Evolutionary conservation across 2,113 vertebrate genomes (phyloP).

Genomic region (Hippocampus abdominalis): DNA sequence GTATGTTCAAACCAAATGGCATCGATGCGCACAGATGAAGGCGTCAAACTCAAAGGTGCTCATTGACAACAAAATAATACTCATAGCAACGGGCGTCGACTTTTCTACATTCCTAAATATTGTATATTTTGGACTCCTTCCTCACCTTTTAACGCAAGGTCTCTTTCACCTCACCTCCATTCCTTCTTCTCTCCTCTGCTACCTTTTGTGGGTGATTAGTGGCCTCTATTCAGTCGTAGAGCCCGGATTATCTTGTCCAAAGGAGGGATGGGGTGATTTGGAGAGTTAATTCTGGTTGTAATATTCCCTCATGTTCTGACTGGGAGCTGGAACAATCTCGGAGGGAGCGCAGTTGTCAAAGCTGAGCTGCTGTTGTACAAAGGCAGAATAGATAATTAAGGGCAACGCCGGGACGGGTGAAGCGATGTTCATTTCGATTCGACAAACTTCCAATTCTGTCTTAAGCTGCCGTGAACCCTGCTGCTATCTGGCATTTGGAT

Average conservation of each 20-base stretch:
- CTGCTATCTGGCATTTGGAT: constrained; percentile 43
- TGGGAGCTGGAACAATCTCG: constrained; percentile 58
- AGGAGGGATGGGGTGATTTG: constrained; percentile 70
- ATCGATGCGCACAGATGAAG: neutral
- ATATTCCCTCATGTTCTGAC: constrained; percentile 73
- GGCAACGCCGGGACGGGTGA: constrained; percentile 47
- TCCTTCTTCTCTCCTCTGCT: constrained; percentile 7
- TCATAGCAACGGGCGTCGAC: neutral
- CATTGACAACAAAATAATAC: neutral
- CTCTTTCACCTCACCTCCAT: constrained; percentile 21
- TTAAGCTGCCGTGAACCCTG: constrained; percentile 24
- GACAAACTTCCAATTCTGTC: constrained; percentile 57
- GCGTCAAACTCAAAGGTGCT: neutral
- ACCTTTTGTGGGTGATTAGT: constrained; percentile 72
- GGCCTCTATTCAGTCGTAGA: constrained; percentile 67
- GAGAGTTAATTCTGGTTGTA: constrained; percentile 75
- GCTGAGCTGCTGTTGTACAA: constrained; percentile 64
- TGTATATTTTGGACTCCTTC: neutral
- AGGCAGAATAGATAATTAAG: constrained; percentile 73
- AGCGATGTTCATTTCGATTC: constrained; percentile 65
- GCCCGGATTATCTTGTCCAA: constrained; percentile 74
- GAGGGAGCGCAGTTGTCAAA: constrained; percentile 69
- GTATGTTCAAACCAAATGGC: constrained; percentile 24
- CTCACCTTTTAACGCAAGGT: neutral
- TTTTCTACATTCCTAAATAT: neutral